Evolutionary conservation across 2,797 vertebrate species (phyloP).

Genomic region (Prunella strophiata): DNA sequence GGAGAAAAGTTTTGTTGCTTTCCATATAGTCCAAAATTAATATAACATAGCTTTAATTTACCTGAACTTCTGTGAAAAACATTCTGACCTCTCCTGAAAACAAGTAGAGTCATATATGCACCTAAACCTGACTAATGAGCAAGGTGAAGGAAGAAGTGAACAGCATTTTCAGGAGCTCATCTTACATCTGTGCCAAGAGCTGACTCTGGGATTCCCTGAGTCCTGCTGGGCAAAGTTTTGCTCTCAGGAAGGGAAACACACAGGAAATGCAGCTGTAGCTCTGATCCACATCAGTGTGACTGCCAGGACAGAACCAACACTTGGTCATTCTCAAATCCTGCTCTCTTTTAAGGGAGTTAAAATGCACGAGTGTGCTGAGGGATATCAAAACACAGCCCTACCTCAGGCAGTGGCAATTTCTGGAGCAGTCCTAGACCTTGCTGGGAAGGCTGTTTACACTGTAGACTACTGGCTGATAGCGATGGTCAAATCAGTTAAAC

Average conservation of each 20-base stretch:
- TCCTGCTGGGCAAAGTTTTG: neutral
- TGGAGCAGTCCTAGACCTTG: neutral
- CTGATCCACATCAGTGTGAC: neutral
- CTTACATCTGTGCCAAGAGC: neutral
- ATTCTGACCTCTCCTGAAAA: neutral
- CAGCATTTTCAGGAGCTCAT: neutral
- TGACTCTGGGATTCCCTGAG: neutral
- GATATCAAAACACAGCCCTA: neutral
- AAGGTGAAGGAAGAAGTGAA: neutral
- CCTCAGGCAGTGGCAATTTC: neutral
- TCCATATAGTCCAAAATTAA: neutral
- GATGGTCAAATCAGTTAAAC: neutral
- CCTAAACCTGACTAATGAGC: neutral
- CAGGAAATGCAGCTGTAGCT: neutral
- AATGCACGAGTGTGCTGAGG: neutral
- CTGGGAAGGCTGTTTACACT: neutral
- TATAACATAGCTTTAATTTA: neutral
- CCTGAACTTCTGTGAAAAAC: neutral
- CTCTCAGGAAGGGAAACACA: neutral
- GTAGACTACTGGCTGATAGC: neutral
- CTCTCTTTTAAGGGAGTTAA: neutral
- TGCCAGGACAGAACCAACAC: neutral
- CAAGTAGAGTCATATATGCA: rapidly evolving
- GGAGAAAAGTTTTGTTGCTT: neutral
- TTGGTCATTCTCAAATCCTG: neutral